These are phyloP conservation scores for Illadopsis cleaveri DNA, from an alignment of 2,113 vertebrate species.

Conservation along the genomic window DNA sequence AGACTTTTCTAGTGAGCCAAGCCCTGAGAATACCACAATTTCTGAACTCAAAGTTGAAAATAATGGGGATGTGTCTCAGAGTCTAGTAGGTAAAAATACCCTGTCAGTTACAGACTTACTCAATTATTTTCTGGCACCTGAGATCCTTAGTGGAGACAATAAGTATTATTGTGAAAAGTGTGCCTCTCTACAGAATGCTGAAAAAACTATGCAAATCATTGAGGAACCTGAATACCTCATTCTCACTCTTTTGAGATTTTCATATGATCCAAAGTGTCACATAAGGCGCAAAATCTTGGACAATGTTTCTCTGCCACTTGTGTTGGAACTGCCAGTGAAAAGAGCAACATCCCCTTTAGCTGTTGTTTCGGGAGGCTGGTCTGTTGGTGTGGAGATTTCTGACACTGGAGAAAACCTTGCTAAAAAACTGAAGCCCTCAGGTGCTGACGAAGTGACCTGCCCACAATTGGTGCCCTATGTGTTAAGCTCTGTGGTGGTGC, in stretches of 20 bases:
- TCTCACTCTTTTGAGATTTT: constrained; percentile 94
- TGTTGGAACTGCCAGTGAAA: constrained; percentile 86
- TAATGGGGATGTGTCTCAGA: constrained; percentile 63
- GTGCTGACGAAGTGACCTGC: constrained; percentile 78
- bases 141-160: constrained; percentile 95
- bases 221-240: constrained; percentile 96
- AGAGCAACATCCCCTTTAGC: constrained; percentile 58
- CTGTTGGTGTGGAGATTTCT: constrained; percentile 81
- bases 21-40: constrained; percentile 34
- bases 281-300: constrained; percentile 95
- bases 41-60: constrained; percentile 37
- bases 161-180: constrained; percentile 97
- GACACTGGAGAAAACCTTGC: constrained; percentile 91
- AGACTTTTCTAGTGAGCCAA: constrained; percentile 40
- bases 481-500: constrained; percentile 95
- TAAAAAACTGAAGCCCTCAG: constrained; percentile 95
- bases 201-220: constrained; percentile 91
- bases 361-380: constrained; percentile 65
- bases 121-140: constrained; percentile 95
- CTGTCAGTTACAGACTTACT: constrained; percentile 91
- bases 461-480: constrained; percentile 81
- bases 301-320: constrained; percentile 88
- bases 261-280: constrained; percentile 93
- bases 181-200: constrained; percentile 91
- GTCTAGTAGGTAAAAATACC: constrained; percentile 66